Evolutionary conservation across 2,888 invertebrate genomes (phyloP).

Genomic region (Trachelus troglodyta): DNA sequence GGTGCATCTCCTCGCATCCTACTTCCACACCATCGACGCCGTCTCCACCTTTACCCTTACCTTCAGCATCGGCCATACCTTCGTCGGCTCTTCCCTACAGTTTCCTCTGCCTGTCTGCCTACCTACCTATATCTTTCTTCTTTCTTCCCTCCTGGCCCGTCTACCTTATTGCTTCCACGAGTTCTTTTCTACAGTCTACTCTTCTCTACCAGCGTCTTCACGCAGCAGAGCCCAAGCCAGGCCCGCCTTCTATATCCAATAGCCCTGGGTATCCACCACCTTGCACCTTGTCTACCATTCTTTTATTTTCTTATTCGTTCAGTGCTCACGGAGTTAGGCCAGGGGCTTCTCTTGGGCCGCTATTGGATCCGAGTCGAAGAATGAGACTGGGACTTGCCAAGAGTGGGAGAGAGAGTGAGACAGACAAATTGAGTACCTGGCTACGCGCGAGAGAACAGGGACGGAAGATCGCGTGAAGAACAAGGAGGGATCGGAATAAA

Average conservation of each 20-base stretch:
- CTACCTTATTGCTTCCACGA: background rate
- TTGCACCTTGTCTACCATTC: slow-evolving; percentile 44
- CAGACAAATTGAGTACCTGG: background rate
- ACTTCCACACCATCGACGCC: slow-evolving; percentile 8
- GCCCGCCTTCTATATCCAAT: background rate
- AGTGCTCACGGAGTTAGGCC: slow-evolving; percentile 50
- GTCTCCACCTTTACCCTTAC: background rate
- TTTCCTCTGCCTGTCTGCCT: background rate
- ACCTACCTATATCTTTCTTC: background rate
- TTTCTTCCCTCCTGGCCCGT: background rate
- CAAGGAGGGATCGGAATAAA: background rate
- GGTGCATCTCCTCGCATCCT: slow-evolving; percentile 11
- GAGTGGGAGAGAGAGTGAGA: background rate
- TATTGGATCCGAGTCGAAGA: background rate
- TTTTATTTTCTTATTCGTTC: slow-evolving; percentile 52
- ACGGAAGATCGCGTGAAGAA: background rate
- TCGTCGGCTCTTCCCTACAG: background rate
- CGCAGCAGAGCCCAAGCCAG: background rate
- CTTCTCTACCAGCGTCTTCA: background rate
- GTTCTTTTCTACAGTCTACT: background rate
- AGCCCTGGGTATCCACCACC: slow-evolving; percentile 25
- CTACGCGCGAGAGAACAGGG: background rate
- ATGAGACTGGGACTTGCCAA: background rate
- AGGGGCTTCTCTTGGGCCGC: background rate
- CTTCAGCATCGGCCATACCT: background rate